Conservation (phyloP, 53 echinoderm and acorn worm genomes). For the Holothuria scabra region DNA sequence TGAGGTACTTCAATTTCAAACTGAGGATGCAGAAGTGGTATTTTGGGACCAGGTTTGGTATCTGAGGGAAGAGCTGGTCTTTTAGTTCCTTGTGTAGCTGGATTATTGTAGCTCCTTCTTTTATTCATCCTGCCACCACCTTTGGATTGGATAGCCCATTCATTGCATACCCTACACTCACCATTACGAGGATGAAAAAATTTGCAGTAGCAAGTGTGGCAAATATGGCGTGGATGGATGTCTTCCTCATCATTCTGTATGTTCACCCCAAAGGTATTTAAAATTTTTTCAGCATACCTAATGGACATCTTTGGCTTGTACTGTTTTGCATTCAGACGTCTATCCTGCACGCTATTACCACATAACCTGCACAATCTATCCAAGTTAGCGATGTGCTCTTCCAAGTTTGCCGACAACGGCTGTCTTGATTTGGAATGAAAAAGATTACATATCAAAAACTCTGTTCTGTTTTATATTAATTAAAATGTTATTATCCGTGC, state of each 20-base stretch:
- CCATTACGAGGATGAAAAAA: neutral
- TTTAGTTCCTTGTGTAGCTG: neutral
- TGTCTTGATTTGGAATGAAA: no score
- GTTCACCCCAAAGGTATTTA: neutral
- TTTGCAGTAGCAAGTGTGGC: conserved; percentile 5
- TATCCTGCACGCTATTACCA: neutral
- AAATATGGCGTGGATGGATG: neutral
- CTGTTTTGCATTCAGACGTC: neutral
- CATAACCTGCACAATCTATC: conserved; percentile 5
- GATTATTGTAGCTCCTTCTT: neutral
- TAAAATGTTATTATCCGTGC: no score
- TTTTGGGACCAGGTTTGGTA: neutral
- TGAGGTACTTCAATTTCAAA: neutral
- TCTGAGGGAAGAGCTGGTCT: neutral
- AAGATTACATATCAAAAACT: no score
- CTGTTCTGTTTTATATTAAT: no score
- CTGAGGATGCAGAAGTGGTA: neutral
- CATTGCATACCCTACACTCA: neutral
- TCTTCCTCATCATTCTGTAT: neutral
- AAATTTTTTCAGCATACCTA: neutral
- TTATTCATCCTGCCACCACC: neutral
- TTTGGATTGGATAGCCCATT: neutral
- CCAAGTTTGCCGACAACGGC: neutral
- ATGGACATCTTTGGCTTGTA: conserved; percentile 1
- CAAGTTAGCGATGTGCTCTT: neutral